Conservation (phyloP, 2,797 vertebrate species). For the Epinephelus coioides region DNA sequence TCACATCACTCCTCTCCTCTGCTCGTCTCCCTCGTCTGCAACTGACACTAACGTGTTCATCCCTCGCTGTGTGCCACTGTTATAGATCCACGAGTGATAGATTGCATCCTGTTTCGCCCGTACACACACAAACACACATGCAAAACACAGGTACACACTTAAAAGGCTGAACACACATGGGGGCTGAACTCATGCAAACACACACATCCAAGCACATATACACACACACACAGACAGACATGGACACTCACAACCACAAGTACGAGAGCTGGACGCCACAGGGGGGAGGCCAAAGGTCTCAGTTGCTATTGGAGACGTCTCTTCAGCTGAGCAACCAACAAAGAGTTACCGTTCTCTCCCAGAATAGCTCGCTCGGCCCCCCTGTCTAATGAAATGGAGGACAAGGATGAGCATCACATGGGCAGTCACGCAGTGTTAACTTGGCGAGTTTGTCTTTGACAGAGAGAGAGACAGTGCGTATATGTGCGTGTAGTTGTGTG, state of each 20-base stretch:
- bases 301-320: constrained; percentile 81
- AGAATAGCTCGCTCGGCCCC: constrained; percentile 72
- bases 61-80: constrained; percentile 62
- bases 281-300: constrained; percentile 73
- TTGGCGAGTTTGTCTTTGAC: constrained; percentile 70
- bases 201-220: too few relatives aligned
- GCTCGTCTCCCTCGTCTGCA: constrained; percentile 69
- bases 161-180: constrained; percentile 25
- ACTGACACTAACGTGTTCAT: constrained; percentile 84
- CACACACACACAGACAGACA: constrained; percentile 1
- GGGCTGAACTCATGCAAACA: constrained; percentile 15
- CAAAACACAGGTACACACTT: constrained; percentile 54
- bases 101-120: constrained; percentile 62
- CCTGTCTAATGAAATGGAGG: constrained; percentile 67
- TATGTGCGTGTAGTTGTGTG: constrained; percentile 9
- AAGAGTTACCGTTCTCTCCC: constrained; percentile 71
- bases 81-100: constrained; percentile 75
- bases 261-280: constrained; percentile 46
- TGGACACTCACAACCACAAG: constrained; percentile 30
- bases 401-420: constrained; percentile 71
- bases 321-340: constrained; percentile 66
- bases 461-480: constrained; percentile 21
- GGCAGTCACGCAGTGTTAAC: constrained; percentile 67
- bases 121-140: constrained; percentile 36
- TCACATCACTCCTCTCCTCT: constrained; percentile 81